A percentile compares a stretch with the other conserved stretches of the same genome.
Conservation (phyloP, 2,113 vertebrate species). For the Anoura caudifer region DNA sequence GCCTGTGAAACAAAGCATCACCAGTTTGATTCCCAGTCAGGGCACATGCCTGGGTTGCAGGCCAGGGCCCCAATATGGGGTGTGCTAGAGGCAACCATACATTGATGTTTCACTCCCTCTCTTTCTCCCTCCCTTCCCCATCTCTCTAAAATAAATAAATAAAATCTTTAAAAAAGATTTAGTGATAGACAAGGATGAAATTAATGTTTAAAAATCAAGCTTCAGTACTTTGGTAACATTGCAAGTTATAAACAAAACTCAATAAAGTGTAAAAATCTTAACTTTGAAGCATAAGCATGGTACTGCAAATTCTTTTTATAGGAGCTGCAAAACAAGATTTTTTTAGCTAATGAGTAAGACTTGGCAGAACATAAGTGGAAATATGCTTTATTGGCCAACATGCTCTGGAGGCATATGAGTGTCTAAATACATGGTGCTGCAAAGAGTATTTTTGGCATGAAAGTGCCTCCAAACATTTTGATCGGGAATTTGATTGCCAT, state of each 20-base stretch:
- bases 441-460: conserved; percentile 69
- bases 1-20: too few relatives aligned
- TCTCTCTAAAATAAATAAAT: too few relatives aligned
- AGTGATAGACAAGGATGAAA: neutral
- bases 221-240: neutral
- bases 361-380: conserved; percentile 75
- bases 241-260: conserved; percentile 22
- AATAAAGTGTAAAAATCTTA: conserved; percentile 43
- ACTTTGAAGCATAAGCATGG: conserved; percentile 55
- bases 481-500: conserved; percentile 74
- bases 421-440: conserved; percentile 62
- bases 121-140: too few relatives aligned
- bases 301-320: conserved; percentile 43
- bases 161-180: too few relatives aligned
- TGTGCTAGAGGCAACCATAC: too few relatives aligned
- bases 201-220: conserved; percentile 20
- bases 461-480: conserved; percentile 74
- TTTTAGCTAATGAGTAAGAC: conserved; percentile 70
- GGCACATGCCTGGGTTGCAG: too few relatives aligned
- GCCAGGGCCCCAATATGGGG: too few relatives aligned
- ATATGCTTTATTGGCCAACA: conserved; percentile 68
- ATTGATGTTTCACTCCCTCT: too few relatives aligned
- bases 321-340: conserved; percentile 65
- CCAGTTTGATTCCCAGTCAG: too few relatives aligned
- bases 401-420: conserved; percentile 68